Base-by-base conservation (phyloP, 2,888 invertebrate species). In the Patella ulyssiponensis region DNA sequence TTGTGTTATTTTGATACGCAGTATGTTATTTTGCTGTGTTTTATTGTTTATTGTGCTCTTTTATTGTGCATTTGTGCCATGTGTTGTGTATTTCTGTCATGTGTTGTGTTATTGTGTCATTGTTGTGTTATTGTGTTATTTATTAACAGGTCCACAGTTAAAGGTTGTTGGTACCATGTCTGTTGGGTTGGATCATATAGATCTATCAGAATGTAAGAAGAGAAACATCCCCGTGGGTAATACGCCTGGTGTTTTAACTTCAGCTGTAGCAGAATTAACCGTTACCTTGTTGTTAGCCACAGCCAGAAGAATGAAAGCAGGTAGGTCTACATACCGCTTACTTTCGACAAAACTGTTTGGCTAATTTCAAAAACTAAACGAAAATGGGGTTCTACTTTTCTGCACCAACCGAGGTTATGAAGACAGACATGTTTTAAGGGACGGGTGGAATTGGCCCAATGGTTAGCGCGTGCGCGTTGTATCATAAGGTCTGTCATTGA, bases 151-250 rank as follows among this genome's bases (percentile, higher is more conserved):
- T 0, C 91, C 94, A 0, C 93, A 94, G 51, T 91, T 98, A 33
- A 97, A 96, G 93, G 96, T 97, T 1, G 93, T 98, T 0, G 94
- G 95, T 0, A 97, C 98, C 0, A 96, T 97, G 93, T 97, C 98
- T 0, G 98, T 97, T 0, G 98, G 98, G 17, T 94, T 95, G 86
- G 96, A 97, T 86, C 98, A 98, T 89, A 94, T 98, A 81, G 96
- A 98, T 91, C 89, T 97, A 3, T 89, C 91, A 0, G 96, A 95
- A 89, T 95, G 97, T 83, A 95, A 93, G 88, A 94, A 94, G 84
- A 87, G 92, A 81, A 94, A 94, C 1, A 95, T 98, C 78, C 93
- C 93, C 86, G 94, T 98, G 71, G 98, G 98, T 0, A 96, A 96
- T 87, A 98, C 98, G 0, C 97, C 98, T 1, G 95, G 95, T 87